These are phyloP conservation scores for Brachyopa scutellaris DNA, from an alignment of 2,888 invertebrate genomes.

Conservation along the genomic window DNA sequence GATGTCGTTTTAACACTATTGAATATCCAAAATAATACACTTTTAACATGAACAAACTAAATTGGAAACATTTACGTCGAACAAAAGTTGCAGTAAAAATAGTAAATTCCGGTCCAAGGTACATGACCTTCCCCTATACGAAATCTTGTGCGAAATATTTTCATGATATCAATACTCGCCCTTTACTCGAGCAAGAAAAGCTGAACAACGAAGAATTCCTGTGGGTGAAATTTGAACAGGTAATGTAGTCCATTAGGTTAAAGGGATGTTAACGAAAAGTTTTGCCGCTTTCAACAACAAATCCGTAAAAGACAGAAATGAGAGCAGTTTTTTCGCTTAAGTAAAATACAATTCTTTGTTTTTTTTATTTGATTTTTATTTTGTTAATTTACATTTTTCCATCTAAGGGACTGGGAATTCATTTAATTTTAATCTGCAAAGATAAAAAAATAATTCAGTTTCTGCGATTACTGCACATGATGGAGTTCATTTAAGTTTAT, in stretches of 20 bases:
- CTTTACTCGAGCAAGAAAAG: too few relatives aligned
- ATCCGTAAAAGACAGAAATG: not conserved
- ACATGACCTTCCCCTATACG: too few relatives aligned
- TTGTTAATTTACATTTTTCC: not conserved
- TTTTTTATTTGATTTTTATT: not conserved
- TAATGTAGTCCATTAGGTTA: not conserved
- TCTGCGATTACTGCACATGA: not conserved
- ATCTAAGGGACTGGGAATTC: not conserved
- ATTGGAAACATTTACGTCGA: too few relatives aligned
- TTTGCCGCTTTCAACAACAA: not conserved
- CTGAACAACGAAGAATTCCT: not conserved
- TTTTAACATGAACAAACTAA: too few relatives aligned
- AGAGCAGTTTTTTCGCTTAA: not conserved
- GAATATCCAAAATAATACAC: too few relatives aligned
- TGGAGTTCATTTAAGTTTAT: not conserved
- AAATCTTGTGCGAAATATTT: too few relatives aligned
- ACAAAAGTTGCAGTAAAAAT: too few relatives aligned
- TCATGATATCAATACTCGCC: too few relatives aligned
- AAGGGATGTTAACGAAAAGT: constrained; percentile 2
- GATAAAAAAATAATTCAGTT: not conserved
- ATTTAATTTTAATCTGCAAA: not conserved
- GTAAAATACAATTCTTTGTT: not conserved
- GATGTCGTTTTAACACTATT: too few relatives aligned
- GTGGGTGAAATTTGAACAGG: not conserved
- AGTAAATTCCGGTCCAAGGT: too few relatives aligned